Percentiles rank a stretch among this genome's conserved stretches.
phyloP scores from a whole-genome alignment of 2,797 vertebrate genomes.

The Falco peregrinus region DNA sequence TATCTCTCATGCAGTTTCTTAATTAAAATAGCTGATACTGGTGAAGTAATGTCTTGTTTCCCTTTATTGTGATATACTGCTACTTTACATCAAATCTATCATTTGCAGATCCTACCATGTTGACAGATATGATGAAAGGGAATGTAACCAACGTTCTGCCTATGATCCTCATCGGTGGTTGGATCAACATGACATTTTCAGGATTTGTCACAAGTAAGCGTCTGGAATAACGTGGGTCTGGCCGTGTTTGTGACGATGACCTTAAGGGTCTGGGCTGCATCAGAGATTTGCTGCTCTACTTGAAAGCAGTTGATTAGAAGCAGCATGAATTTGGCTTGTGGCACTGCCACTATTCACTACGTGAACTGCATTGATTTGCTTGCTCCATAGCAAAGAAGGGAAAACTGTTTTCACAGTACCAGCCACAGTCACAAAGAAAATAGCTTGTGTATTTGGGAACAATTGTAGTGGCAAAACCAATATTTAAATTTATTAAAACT shows the following conservation, averaged over 20 bases:
- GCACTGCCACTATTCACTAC: background rate
- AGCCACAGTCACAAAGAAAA: background rate
- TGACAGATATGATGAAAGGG: conserved; percentile 99
- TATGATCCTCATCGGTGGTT: conserved; percentile 98
- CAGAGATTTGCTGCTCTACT: background rate
- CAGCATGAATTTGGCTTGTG: background rate
- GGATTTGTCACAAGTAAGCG: conserved; percentile 98
- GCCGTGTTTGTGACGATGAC: background rate
- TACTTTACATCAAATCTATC: background rate
- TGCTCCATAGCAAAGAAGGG: background rate
- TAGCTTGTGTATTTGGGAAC: background rate
- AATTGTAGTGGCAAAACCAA: background rate
- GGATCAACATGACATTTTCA: conserved; percentile 99
- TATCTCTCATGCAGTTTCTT: background rate
- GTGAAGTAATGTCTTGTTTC: background rate
- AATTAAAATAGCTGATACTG: background rate
- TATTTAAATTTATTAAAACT: background rate
- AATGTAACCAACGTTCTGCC: conserved; percentile 98
- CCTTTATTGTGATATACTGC: background rate
- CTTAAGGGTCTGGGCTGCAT: background rate
- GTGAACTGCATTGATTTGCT: background rate
- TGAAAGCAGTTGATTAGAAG: background rate
- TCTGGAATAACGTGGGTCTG: background rate
- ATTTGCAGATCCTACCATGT: conserved; percentile 93
- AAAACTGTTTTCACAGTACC: background rate